Evolutionary conservation across 2,113 vertebrate species (phyloP).

Genomic region (Coracopsis vasa): DNA sequence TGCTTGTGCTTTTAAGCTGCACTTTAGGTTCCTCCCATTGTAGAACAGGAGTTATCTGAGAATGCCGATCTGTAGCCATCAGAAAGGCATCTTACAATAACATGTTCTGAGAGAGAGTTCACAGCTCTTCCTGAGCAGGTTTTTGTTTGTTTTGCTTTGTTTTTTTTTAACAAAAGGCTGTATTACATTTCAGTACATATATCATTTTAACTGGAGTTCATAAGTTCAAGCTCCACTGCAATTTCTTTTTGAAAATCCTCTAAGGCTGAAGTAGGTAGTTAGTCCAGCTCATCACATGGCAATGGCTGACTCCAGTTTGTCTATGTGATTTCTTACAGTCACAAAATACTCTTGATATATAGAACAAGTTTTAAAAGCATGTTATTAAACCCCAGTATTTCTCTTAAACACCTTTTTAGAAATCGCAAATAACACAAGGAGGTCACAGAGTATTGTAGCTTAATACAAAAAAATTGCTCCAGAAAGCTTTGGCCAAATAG

Average conservation of each 20-base stretch:
- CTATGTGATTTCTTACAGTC: neutral
- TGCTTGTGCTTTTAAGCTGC: neutral
- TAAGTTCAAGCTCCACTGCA: neutral
- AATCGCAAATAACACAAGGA: neutral
- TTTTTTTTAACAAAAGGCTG: neutral
- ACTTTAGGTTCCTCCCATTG: neutral
- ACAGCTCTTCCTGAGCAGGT: neutral
- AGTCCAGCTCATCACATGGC: neutral
- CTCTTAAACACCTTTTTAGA: neutral
- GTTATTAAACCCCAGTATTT: neutral
- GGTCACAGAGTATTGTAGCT: neutral
- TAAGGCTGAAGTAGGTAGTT: neutral
- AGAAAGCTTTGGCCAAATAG: neutral
- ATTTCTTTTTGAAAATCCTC: neutral
- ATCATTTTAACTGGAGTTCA: neutral
- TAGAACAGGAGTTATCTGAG: neutral
- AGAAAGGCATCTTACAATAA: neutral
- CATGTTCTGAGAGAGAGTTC: neutral
- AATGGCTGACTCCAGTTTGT: neutral
- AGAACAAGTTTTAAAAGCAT: neutral
- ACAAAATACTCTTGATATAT: neutral
- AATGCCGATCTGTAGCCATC: neutral
- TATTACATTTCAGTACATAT: neutral
- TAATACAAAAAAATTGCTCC: neutral
- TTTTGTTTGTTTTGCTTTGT: neutral